These are phyloP conservation scores for Pavo muticus DNA, from an alignment of 2,113 vertebrate genomes.

Conservation along the genomic window DNA sequence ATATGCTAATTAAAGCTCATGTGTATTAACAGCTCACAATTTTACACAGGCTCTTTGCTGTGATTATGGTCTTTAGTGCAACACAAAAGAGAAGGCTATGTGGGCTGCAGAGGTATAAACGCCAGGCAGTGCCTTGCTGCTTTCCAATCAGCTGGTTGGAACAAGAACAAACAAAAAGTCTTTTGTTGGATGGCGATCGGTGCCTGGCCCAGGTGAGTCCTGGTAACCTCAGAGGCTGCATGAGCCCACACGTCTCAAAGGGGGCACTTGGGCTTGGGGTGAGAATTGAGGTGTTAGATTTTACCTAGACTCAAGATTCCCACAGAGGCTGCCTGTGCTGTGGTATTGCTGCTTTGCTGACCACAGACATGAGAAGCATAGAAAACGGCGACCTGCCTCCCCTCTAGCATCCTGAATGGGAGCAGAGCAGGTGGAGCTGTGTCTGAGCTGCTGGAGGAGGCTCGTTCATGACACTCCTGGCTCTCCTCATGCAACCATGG, in stretches of 20 bases:
- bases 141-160: not conserved
- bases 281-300: rapidly evolving
- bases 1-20: rapidly evolving
- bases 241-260: rapidly evolving
- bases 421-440: not conserved
- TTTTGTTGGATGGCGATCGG: not conserved
- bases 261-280: not conserved
- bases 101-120: rapidly evolving
- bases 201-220: rapidly evolving
- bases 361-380: not conserved
- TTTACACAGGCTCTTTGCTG: not conserved
- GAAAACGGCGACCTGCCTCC: not conserved
- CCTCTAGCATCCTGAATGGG: not conserved
- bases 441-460: not conserved
- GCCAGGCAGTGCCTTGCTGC: not conserved
- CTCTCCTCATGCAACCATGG: too few relatives aligned
- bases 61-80: not conserved
- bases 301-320: not conserved
- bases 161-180: not conserved
- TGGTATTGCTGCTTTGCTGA: not conserved
- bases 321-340: not conserved
- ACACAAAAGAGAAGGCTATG: not conserved
- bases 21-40: not conserved
- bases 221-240: not conserved
- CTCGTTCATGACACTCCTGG: rapidly evolving